These are phyloP conservation scores for Mormyrus proboscirostris DNA, from an alignment of 2,797 vertebrate species.

Conservation along the genomic window DNA sequence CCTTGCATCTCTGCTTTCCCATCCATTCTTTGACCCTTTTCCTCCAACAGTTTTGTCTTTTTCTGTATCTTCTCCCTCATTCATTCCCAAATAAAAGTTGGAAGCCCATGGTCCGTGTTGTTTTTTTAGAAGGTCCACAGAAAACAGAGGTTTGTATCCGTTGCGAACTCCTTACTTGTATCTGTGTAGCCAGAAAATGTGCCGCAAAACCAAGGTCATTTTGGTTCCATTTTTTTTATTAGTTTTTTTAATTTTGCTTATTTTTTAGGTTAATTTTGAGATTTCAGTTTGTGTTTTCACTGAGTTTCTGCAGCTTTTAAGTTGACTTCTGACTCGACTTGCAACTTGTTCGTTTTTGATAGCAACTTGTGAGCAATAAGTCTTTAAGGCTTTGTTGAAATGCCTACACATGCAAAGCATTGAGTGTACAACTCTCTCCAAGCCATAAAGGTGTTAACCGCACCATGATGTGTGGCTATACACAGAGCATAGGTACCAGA, in stretches of 20 bases:
- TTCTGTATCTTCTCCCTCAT: slow-evolving; percentile 8
- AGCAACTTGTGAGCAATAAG: not conserved
- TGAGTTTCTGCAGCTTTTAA: not conserved
- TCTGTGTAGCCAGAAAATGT: not conserved
- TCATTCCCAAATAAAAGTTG: slow-evolving; percentile 12
- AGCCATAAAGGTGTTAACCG: not conserved
- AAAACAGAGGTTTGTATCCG: slow-evolving; percentile 3
- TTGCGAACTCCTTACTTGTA: not conserved
- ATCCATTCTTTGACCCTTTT: slow-evolving; percentile 3
- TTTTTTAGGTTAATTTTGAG: not conserved
- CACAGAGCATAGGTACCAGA: not conserved
- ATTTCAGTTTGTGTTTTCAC: not conserved
- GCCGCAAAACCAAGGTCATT: not conserved
- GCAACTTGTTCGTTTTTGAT: not conserved
- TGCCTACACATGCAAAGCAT: not conserved
- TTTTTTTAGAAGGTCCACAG: not conserved
- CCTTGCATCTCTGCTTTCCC: not conserved
- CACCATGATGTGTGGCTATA: not conserved
- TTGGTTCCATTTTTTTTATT: not conserved
- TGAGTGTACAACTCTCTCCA: not conserved
- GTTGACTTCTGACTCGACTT: not conserved
- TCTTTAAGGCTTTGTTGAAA: not conserved
- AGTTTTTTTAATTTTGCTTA: not conserved
- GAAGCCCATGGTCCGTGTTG: not conserved
- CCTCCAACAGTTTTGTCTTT: slow-evolving; percentile 12